Evolutionary conservation across 2,797 vertebrate species (phyloP).

Genomic region (Myoxocephalus aenaeus): DNA sequence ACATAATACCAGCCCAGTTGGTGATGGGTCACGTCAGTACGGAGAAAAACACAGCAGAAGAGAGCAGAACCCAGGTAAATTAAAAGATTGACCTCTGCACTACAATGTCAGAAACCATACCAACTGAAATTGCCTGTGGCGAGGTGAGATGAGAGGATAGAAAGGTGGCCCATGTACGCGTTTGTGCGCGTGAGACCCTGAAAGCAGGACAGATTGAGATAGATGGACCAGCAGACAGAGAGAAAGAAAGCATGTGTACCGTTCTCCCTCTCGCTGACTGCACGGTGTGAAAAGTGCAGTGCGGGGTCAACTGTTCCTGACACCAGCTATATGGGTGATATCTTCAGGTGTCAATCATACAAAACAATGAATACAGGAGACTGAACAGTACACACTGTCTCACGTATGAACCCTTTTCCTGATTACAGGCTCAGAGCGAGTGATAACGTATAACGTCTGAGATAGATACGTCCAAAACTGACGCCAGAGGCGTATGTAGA

Average conservation of each 20-base stretch:
- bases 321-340: conserved; percentile 25
- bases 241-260: neutral
- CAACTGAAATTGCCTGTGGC: conserved; percentile 46
- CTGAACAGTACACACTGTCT: neutral
- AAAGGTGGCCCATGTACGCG: conserved; percentile 27
- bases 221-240: conserved; percentile 10
- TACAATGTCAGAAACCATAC: conserved; percentile 44
- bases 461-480: no score
- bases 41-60: conserved; percentile 21
- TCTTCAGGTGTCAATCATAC: conserved; percentile 47
- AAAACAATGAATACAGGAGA: conserved; percentile 3
- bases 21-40: conserved; percentile 19
- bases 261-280: conserved; percentile 3
- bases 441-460: no score
- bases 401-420: no score
- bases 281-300: conserved; percentile 24
- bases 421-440: no score
- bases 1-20: neutral
- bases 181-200: conserved; percentile 16
- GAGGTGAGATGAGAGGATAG: conserved; percentile 37
- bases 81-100: conserved; percentile 61
- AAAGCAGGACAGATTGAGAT: conserved; percentile 34
- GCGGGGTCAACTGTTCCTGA: conserved; percentile 39
- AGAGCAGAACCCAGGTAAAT: conserved; percentile 49
- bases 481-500: neutral